phyloP scores from a whole-genome alignment of 2,888 invertebrate genomes.

The Euzetes globulus region DNA sequence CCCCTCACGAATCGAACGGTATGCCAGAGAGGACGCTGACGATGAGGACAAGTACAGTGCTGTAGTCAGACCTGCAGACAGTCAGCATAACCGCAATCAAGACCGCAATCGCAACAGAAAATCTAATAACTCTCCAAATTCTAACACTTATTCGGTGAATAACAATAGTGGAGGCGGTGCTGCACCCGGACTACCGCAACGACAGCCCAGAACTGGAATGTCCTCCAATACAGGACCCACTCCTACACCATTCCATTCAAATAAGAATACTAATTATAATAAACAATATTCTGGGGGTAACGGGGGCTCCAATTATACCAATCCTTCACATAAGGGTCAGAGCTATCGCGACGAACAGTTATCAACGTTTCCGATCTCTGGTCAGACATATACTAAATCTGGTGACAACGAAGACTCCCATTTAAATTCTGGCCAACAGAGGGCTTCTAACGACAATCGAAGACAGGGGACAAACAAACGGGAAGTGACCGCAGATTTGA shows the following conservation, averaged over 20 bases:
- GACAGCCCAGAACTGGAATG: too few relatives aligned
- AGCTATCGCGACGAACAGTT: not conserved
- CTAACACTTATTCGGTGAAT: not conserved
- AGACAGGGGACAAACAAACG: conserved; percentile 23
- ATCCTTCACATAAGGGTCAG: not conserved
- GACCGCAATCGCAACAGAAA: conserved; percentile 16
- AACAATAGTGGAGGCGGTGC: conserved; percentile 1
- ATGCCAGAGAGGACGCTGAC: conserved; percentile 56
- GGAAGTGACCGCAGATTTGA: conserved; percentile 54
- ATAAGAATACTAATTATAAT: not conserved
- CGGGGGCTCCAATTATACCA: not conserved
- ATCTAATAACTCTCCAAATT: conserved; percentile 7
- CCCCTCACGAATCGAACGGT: conserved; percentile 69
- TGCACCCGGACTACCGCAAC: not conserved
- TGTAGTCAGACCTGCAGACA: conserved; percentile 53
- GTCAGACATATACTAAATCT: not conserved
- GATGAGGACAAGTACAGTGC: conserved; percentile 80
- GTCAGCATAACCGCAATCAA: not conserved
- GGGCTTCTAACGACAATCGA: not conserved
- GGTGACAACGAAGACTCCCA: not conserved
- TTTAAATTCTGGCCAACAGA: not conserved
- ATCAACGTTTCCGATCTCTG: not conserved
- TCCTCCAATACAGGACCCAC: conserved; percentile 29
- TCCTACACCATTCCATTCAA: conserved; percentile 33
- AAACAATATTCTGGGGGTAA: not conserved